A percentile compares a stretch with the other conserved stretches of the same genome.
Conservation (phyloP, 2,113 vertebrate genomes). For the Antennarius striatus region DNA sequence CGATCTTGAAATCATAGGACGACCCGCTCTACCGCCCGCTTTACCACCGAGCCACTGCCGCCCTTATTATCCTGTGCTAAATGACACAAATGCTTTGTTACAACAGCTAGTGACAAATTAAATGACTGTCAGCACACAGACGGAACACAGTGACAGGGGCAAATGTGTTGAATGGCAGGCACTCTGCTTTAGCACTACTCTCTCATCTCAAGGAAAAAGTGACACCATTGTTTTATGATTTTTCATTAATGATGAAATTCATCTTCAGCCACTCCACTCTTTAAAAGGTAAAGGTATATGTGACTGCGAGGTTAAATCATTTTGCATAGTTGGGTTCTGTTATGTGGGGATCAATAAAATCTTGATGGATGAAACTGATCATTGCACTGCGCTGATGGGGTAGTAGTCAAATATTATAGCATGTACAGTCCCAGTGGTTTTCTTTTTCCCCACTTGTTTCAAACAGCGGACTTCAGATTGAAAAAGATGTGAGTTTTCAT, state of each 20-base stretch:
- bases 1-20: no score
- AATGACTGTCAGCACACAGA: constrained; percentile 1
- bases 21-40: no score
- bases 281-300: constrained; percentile 23
- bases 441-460: constrained; percentile 15
- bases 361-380: constrained; percentile 45
- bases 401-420: constrained; percentile 8
- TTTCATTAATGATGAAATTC: constrained; percentile 20
- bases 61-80: constrained; percentile 25
- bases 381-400: constrained; percentile 17
- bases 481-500: constrained; percentile 18
- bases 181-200: not conserved
- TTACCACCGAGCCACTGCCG: no score
- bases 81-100: constrained; percentile 6
- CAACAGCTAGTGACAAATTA: constrained; percentile 24
- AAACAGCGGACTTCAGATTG: not conserved
- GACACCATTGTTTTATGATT: constrained; percentile 15
- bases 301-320: constrained; percentile 29
- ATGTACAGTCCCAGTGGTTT: not conserved
- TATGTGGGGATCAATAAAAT: constrained; percentile 43
- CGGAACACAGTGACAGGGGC: constrained; percentile 1
- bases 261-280: constrained; percentile 25
- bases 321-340: constrained; percentile 34
- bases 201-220: constrained; percentile 19
- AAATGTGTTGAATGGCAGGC: constrained; percentile 9